Conservation (phyloP, 2,888 invertebrate genomes). For the Scaptomyza reducta region DNA sequence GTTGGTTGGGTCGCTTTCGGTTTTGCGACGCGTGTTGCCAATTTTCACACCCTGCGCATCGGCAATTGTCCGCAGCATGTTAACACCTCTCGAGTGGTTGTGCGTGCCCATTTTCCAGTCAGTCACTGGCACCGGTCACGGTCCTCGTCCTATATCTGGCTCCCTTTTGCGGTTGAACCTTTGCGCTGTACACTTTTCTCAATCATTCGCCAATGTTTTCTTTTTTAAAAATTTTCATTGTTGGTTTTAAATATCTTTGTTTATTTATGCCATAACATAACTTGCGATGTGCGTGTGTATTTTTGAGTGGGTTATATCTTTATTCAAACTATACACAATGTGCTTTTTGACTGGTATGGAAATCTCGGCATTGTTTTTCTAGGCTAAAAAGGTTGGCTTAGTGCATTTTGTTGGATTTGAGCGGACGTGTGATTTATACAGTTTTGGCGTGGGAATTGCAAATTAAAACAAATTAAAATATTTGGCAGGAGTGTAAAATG, state of each 20-base stretch:
- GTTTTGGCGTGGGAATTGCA: constrained; percentile 53
- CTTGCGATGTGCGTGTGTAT: constrained; percentile 3
- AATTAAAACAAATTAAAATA: constrained; percentile 1
- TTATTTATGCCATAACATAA: constrained; percentile 56
- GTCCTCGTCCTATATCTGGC: constrained; percentile 21
- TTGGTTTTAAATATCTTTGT: constrained; percentile 77
- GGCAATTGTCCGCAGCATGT: constrained; percentile 76
- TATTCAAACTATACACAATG: constrained; percentile 44
- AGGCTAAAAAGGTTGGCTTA: constrained; percentile 53
- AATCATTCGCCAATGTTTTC: constrained; percentile 56
- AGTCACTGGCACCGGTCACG: constrained; percentile 8
- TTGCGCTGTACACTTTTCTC: constrained; percentile 23
- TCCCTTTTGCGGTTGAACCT: constrained; percentile 11
- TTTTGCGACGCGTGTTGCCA: constrained; percentile 76
- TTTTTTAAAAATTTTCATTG: constrained; percentile 64
- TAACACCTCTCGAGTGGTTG: constrained; percentile 72
- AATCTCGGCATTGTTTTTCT: constrained; percentile 66
- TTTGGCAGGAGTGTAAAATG: neutral
- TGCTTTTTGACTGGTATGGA: constrained; percentile 62
- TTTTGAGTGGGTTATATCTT: constrained; percentile 38
- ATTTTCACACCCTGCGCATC: constrained; percentile 80
- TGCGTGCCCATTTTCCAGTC: constrained; percentile 47
- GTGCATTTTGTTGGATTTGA: constrained; percentile 13
- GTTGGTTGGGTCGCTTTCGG: constrained; percentile 48
- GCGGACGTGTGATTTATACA: constrained; percentile 49